Evolutionary conservation across 2,888 invertebrate species (phyloP), one percentile per base, ranked within the genome.

Genomic region (Scotopteryx bipunctaria): DNA sequence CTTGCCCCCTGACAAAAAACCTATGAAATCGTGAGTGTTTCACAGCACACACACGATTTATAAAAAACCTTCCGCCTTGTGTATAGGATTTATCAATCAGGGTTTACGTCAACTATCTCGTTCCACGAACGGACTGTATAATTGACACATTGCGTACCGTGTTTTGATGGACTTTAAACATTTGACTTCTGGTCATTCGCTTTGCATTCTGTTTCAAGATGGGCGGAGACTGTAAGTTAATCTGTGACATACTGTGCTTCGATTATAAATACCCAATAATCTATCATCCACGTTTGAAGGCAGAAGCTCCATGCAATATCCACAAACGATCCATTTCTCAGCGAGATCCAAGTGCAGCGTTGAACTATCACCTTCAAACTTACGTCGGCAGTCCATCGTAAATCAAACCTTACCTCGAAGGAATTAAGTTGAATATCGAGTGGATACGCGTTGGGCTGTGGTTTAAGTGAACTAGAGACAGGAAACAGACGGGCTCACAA

Each of bases 321-420:
- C 40, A 36, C 23, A 40, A 35, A 6, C 40, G 32, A 32, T 35
- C 46, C 36, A 54, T 54, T 47, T 44, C 45, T 51, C 33, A 47
- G 29, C 31, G 17, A 19, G 38, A 36, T 32, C 33, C 23, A 16
- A 44, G 44, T 36, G 43, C 47, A 54, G 44, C 37, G 41, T 43
- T 58, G 42, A 55, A 55, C 57, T 48, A 55, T 55, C 51, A 55
- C 45, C 57, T 43, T 19, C 27, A 29, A 27, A 33, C 27, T 21
- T 33, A 43, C 38, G 32, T 21, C 23, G 13, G 41, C 25, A 8
- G 8, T 48, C 9, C n/a, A 14, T 25, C 43, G 11, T 31, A 41
- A 44, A 44, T 41, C 32, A 35, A 32, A 51, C 45, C 44, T 42
- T 52, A 45, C 43, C 19, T 13, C 17, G 1, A 31, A 41, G 8